These are phyloP conservation scores for Bursaphelenchus mucronatus DNA, from an alignment of 1,140 invertebrate species.

Conservation along the genomic window DNA sequence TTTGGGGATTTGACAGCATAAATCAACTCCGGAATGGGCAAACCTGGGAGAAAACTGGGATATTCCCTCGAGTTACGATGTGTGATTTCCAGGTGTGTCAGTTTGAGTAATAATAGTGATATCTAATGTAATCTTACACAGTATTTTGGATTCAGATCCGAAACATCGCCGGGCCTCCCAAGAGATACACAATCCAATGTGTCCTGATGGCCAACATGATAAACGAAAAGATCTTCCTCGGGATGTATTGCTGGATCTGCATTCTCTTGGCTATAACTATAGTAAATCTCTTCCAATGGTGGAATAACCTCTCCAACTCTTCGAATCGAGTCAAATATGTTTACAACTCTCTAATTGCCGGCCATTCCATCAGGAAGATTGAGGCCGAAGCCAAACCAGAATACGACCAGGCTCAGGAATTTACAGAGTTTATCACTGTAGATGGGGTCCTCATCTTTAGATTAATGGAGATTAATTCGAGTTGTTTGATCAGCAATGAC, in stretches of 20 bases:
- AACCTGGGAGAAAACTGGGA: conserved; percentile 43
- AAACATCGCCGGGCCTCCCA: conserved; percentile 6
- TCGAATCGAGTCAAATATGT: neutral
- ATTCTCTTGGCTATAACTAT: conserved; percentile 21
- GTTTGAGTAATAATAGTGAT: neutral
- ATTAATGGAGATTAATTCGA: conserved; percentile 30
- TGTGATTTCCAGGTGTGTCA: conserved; percentile 48
- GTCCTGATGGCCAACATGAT: conserved; percentile 55
- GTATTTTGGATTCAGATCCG: conserved; percentile 18
- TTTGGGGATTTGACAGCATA: conserved; percentile 32
- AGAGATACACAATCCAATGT: conserved; percentile 48
- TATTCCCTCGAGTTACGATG: conserved; percentile 51
- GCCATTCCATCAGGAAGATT: neutral
- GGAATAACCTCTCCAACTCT: conserved; percentile 1
- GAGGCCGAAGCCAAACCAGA: neutral
- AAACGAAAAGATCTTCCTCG: conserved; percentile 53
- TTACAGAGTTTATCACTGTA: conserved; percentile 14
- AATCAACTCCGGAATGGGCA: conserved; percentile 26
- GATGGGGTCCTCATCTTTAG: conserved; percentile 26
- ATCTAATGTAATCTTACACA: neutral
- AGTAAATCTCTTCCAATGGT: conserved; percentile 49
- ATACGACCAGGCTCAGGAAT: conserved; percentile 13
- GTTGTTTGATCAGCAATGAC: too few species aligned
- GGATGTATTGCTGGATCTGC: conserved; percentile 46
- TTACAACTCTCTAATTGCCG: neutral